Conservation (phyloP, 2,888 invertebrate species). For the Drosophila siamana region DNA sequence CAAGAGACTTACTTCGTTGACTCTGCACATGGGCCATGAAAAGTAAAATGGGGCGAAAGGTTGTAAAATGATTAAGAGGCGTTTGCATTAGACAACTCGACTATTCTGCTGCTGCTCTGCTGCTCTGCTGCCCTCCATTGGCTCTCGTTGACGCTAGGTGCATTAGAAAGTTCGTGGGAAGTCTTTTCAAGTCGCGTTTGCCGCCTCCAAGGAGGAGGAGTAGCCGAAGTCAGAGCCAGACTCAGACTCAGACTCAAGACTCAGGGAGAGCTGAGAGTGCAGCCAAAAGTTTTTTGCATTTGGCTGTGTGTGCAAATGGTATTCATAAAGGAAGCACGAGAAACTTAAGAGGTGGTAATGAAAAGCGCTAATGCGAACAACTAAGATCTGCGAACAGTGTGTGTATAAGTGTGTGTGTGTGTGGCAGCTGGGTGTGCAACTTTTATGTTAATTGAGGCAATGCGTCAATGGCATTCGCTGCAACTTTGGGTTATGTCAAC, state of each 20-base stretch:
- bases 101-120: background rate
- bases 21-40: constrained; percentile 39
- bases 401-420: constrained; percentile 2
- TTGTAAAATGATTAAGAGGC: constrained; percentile 80
- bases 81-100: constrained; percentile 68
- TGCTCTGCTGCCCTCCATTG: constrained; percentile 21
- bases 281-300: constrained; percentile 64
- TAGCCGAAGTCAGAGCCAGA: constrained; percentile 17
- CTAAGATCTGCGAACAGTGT: constrained; percentile 15
- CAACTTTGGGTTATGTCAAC: constrained; percentile 73
- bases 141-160: constrained; percentile 28
- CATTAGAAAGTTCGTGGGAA: constrained; percentile 82
- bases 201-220: constrained; percentile 1
- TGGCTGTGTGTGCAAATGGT: constrained; percentile 61
- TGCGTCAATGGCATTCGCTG: constrained; percentile 71
- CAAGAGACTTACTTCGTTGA: constrained; percentile 20
- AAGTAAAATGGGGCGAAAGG: constrained; percentile 79
- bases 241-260: constrained; percentile 2
- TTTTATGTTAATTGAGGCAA: constrained; percentile 81
- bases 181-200: constrained; percentile 55
- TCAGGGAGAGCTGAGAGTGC: constrained; percentile 27
- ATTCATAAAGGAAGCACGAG: constrained; percentile 71
- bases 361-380: constrained; percentile 74
- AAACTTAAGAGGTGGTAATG: constrained; percentile 75
- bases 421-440: constrained; percentile 41